phyloP scores from a whole-genome alignment of 2,797 vertebrate species.

The Thalassophryne amazonica region DNA sequence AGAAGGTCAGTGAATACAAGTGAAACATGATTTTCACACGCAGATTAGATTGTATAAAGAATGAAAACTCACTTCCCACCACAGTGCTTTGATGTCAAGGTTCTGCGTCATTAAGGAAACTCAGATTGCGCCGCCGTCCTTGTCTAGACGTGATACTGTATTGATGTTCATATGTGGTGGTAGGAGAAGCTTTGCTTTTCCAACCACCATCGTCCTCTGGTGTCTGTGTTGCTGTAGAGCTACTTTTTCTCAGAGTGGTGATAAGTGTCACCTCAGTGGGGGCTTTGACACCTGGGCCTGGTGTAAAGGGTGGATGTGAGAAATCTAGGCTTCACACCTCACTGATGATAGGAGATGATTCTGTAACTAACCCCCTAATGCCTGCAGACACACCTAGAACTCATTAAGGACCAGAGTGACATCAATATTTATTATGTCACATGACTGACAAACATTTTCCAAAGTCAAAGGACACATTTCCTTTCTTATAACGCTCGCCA shows the following conservation, averaged over 20 bases:
- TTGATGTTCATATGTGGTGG: constrained; percentile 36
- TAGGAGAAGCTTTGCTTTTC: constrained; percentile 52
- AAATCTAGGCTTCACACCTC: constrained; percentile 67
- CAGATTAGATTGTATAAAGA: neutral
- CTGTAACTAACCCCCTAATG: constrained; percentile 59
- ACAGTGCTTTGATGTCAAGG: neutral
- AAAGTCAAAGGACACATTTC: too few species aligned
- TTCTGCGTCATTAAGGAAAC: neutral
- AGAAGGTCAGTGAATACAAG: neutral
- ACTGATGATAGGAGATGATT: constrained; percentile 65
- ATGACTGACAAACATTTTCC: too few species aligned
- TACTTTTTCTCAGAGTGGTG: constrained; percentile 68
- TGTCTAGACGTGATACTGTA: constrained; percentile 45
- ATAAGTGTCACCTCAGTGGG: constrained; percentile 75
- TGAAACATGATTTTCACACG: neutral
- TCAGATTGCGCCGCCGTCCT: constrained; percentile 15
- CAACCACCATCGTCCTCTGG: constrained; percentile 14
- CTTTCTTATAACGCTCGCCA: too few species aligned
- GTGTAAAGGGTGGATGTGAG: constrained; percentile 53
- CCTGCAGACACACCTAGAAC: constrained; percentile 17
- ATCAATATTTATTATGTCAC: too few species aligned
- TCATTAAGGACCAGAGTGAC: too few species aligned
- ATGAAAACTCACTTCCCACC: neutral
- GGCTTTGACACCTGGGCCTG: constrained; percentile 71
- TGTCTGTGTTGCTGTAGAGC: constrained; percentile 39